Evolutionary conservation across 2,113 vertebrate species (phyloP).

Genomic region (Labeo catla): DNA sequence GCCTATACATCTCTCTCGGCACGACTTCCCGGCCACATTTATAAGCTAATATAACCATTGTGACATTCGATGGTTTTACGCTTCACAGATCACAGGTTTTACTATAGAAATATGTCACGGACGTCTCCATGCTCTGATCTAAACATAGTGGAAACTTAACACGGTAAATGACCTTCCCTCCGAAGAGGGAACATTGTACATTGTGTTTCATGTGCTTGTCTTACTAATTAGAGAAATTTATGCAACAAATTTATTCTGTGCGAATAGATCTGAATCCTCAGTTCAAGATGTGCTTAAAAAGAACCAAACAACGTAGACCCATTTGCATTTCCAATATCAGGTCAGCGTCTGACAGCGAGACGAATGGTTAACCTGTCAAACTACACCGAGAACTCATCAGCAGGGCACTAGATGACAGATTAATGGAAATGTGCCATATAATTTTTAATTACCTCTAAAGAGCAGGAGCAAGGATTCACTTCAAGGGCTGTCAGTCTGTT

Average conservation of each 20-base stretch:
- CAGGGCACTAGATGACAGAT: slow-evolving; percentile 69
- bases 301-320: background rate
- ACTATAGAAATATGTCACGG: background rate
- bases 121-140: background rate
- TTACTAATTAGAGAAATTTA: background rate
- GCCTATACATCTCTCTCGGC: background rate
- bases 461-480: slow-evolving; percentile 52
- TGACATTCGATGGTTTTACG: slow-evolving; percentile 4
- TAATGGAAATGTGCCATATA: slow-evolving; percentile 70
- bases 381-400: slow-evolving; percentile 67
- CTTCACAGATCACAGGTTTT: slow-evolving; percentile 21
- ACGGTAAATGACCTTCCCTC: background rate
- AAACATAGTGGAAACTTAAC: background rate
- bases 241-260: slow-evolving; percentile 6
- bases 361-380: slow-evolving; percentile 72
- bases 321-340: slow-evolving; percentile 67
- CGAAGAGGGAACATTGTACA: background rate
- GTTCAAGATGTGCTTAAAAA: background rate
- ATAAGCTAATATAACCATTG: slow-evolving; percentile 18
- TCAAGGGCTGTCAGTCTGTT: slow-evolving; percentile 65
- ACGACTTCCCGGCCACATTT: slow-evolving; percentile 7
- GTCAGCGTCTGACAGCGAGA: slow-evolving; percentile 69
- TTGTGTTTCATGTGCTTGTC: background rate
- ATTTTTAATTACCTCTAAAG: slow-evolving; percentile 76
- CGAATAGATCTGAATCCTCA: background rate